A percentile compares a stretch with the other conserved stretches of the same genome.
These are phyloP conservation scores for Eurystomus gularis DNA, from an alignment of 2,113 vertebrate genomes.

Conservation along the genomic window DNA sequence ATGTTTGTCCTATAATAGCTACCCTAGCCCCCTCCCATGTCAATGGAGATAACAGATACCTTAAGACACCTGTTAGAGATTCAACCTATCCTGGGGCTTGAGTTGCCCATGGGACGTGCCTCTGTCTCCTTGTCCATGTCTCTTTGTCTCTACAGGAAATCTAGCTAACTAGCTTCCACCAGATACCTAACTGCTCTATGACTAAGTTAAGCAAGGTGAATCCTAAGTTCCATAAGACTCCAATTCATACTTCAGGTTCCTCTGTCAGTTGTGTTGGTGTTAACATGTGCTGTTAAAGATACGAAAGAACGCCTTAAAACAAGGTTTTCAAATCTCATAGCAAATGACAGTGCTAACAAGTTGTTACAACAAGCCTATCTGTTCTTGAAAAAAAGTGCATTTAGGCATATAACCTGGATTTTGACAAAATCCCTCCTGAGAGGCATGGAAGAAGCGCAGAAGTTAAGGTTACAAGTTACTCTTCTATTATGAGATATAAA, in stretches of 20 bases:
- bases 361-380: not conserved
- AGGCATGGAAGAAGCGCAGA: not conserved
- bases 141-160: not conserved
- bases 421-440: not conserved
- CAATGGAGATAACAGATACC: not conserved
- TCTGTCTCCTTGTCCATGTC: not conserved
- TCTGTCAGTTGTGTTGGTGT: not conserved
- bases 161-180: not conserved
- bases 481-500: not conserved
- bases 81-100: not conserved
- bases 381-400: not conserved
- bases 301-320: not conserved
- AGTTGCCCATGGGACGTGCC: not conserved
- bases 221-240: not conserved
- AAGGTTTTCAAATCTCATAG: not conserved
- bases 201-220: not conserved
- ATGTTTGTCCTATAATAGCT: not conserved
- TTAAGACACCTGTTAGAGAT: not conserved
- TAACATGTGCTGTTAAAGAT: not conserved
- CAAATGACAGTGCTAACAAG: not conserved
- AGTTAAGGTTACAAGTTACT: not conserved
- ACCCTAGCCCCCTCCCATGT: not conserved
- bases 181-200: not conserved
- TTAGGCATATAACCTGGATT: not conserved
- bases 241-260: not conserved